Percentiles rank a stretch among this genome's conserved stretches.
phyloP scores from a whole-genome alignment of 2,113 vertebrate species.

The Prochilodus magdalenae region DNA sequence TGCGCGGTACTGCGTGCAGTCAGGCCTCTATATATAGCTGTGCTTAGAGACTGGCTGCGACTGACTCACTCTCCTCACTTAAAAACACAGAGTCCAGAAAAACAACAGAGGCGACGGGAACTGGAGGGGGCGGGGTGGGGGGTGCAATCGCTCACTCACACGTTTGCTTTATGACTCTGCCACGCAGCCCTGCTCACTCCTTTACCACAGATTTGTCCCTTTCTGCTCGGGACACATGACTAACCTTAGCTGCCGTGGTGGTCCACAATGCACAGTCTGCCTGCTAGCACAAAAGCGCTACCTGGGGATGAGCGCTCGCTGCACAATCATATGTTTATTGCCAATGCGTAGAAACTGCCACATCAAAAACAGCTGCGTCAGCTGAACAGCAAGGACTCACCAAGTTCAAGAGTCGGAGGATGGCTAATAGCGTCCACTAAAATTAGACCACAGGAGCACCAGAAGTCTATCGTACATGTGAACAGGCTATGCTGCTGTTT shows the following conservation, averaged over 20 bases:
- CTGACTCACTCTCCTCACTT: conserved; percentile 54
- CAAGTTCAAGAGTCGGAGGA: not conserved
- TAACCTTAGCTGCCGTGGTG: not conserved
- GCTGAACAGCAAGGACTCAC: not conserved
- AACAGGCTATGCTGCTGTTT: too few species aligned
- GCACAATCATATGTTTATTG: not conserved
- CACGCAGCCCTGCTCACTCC: not conserved
- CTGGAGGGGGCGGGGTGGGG: not conserved
- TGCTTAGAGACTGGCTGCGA: conserved; percentile 27
- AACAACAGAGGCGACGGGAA: conserved; percentile 20
- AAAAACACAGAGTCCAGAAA: conserved; percentile 45
- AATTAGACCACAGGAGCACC: not conserved
- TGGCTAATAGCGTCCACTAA: not conserved
- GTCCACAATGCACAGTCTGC: not conserved
- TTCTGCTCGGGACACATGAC: not conserved
- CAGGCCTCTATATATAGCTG: conserved; percentile 58
- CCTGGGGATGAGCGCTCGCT: too few species aligned
- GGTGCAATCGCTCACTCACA: not conserved
- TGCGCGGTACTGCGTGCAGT: conserved; percentile 16
- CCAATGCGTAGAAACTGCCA: not conserved
- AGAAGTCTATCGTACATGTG: not conserved
- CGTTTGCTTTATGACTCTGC: not conserved
- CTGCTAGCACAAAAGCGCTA: too few species aligned
- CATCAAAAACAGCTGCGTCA: not conserved
- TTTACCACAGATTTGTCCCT: not conserved